A percentile compares a stretch with the other conserved stretches of the same genome.
Evolutionary conservation across 2,113 vertebrate species (phyloP).

Genomic region (Otolemur garnettii): DNA sequence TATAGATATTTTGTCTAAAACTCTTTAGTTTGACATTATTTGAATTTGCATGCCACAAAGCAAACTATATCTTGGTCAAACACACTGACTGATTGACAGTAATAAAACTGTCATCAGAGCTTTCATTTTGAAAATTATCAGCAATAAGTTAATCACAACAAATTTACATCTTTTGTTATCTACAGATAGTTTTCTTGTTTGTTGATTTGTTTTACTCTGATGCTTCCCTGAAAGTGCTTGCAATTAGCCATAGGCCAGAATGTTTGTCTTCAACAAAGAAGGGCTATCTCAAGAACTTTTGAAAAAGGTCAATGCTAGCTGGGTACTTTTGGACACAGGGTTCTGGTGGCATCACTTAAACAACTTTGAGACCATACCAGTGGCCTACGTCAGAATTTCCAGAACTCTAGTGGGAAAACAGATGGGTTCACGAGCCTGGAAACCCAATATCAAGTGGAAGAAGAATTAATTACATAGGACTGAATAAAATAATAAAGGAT

Average conservation of each 20-base stretch:
- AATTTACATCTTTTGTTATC: not conserved
- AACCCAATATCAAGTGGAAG: not conserved
- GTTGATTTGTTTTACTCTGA: not conserved
- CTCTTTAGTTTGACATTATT: not conserved
- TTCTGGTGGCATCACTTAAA: not conserved
- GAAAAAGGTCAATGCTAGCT: not conserved
- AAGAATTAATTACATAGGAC: constrained; percentile 7
- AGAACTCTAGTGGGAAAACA: not conserved
- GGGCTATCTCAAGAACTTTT: not conserved
- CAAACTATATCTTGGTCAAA: not conserved
- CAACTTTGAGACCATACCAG: not conserved
- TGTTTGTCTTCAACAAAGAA: not conserved
- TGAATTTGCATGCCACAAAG: not conserved
- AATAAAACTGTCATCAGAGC: not conserved
- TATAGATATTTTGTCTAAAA: constrained; percentile 29
- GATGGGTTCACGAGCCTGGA: not conserved
- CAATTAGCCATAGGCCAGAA: not conserved
- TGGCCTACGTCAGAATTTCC: not conserved
- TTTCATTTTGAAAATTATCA: constrained; percentile 19
- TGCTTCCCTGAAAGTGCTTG: constrained; percentile 11
- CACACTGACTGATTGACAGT: not conserved
- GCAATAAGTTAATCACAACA: not conserved
- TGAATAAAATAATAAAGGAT: constrained; percentile 28
- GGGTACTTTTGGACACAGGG: not conserved
- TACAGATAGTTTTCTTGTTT: not conserved